Percentiles rank a stretch among this genome's conserved stretches.
Evolutionary conservation across 2,113 vertebrate species (phyloP).

Genomic region (Euleptes europaea): DNA sequence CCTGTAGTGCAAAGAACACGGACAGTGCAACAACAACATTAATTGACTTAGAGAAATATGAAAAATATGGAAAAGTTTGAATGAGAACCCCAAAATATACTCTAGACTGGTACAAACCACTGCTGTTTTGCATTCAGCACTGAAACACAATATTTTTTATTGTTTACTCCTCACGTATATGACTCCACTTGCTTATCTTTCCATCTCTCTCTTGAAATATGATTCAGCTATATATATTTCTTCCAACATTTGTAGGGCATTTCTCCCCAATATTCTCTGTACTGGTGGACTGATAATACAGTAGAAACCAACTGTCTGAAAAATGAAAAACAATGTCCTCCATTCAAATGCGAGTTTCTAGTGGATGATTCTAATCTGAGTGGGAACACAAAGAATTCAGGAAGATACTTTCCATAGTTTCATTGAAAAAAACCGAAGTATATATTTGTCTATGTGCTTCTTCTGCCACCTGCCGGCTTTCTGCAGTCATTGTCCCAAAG

Average conservation of each 20-base stretch:
- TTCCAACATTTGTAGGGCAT: not conserved
- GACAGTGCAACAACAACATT: too few relatives aligned
- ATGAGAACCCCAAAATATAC: not conserved
- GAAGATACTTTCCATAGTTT: not conserved
- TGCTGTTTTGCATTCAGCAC: too few relatives aligned
- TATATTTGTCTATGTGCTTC: not conserved
- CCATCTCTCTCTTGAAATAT: not conserved
- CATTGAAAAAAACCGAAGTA: not conserved
- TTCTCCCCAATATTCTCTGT: not conserved
- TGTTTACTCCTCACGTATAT: not conserved
- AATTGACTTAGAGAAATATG: not conserved
- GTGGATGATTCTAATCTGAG: not conserved
- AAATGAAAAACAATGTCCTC: not conserved
- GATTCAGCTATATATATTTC: not conserved
- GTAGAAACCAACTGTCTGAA: not conserved
- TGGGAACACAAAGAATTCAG: not conserved
- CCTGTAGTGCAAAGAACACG: too few relatives aligned
- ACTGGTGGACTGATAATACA: not conserved
- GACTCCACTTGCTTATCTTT: not conserved
- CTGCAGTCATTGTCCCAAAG: not conserved
- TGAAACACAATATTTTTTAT: not conserved
- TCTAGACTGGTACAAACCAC: not conserved
- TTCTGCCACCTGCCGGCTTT: conserved; percentile 25
- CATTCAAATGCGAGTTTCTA: not conserved
- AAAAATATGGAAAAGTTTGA: not conserved